phyloP scores from a whole-genome alignment of 2,888 invertebrate species.

The Torymus aiolomorphi region DNA sequence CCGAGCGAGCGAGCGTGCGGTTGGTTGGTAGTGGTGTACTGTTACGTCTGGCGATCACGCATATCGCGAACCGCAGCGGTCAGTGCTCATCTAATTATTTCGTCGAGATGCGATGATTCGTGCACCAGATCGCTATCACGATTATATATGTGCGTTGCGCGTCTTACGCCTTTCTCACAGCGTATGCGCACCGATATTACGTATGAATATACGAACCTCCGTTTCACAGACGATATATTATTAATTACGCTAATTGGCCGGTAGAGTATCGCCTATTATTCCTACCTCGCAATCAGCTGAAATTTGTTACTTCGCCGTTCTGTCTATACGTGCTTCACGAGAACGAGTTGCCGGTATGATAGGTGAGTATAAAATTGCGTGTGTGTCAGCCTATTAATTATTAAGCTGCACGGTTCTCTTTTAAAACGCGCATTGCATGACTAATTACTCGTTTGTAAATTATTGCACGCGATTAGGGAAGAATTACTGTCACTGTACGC shows the following conservation, averaged over 20 bases:
- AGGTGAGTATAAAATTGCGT: slow-evolving; percentile 3
- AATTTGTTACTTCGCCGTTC: not conserved
- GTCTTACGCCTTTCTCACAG: not conserved
- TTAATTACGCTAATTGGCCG: slow-evolving; percentile 52
- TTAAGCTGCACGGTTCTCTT: slow-evolving; percentile 13
- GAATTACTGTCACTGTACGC: slow-evolving; percentile 44
- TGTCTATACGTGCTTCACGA: not conserved
- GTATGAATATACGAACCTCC: not conserved
- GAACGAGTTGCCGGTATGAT: slow-evolving; percentile 14
- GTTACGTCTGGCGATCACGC: slow-evolving; percentile 58
- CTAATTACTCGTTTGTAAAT: slow-evolving; percentile 50
- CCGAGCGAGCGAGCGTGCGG: not conserved
- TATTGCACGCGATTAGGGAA: slow-evolving; percentile 45
- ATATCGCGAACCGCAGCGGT: slow-evolving; percentile 8
- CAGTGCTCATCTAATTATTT: slow-evolving; percentile 59
- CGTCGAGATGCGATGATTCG: slow-evolving; percentile 44
- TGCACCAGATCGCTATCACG: slow-evolving; percentile 36
- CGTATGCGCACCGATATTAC: no score
- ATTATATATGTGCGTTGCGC: not conserved
- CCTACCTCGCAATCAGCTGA: slow-evolving; percentile 32
- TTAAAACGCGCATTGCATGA: slow-evolving; percentile 36
- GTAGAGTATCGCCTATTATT: slow-evolving; percentile 35
- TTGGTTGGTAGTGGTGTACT: slow-evolving; percentile 44
- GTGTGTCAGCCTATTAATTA: slow-evolving; percentile 38
- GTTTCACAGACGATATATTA: slow-evolving; percentile 32